These are phyloP conservation scores for Aethes cnicana DNA, from an alignment of 2,888 invertebrate genomes.

Conservation along the genomic window DNA sequence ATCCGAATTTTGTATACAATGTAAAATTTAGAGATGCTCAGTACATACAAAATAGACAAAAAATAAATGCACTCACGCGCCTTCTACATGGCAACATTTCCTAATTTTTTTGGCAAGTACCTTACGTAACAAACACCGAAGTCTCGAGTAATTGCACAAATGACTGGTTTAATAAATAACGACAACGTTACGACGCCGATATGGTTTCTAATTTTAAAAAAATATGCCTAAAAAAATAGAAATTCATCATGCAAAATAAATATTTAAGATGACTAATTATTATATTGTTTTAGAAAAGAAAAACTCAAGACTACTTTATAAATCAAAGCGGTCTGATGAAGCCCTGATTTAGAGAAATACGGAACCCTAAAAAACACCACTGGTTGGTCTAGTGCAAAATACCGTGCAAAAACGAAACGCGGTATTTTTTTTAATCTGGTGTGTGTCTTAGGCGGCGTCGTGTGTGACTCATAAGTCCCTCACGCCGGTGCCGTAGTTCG, in stretches of 20 bases:
- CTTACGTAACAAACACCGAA: constrained; percentile 51
- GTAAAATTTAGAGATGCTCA: constrained; percentile 55
- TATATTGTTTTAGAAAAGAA: constrained; percentile 30
- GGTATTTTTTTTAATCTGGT: constrained; percentile 41
- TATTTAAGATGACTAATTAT: constrained; percentile 37
- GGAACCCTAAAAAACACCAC: constrained; percentile 21
- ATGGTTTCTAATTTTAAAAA: constrained; percentile 20
- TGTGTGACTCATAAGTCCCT: constrained; percentile 82
- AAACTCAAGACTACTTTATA: constrained; percentile 36
- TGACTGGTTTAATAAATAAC: constrained; percentile 19
- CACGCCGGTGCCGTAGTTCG: constrained; percentile 90
- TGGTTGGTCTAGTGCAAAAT: constrained; percentile 16
- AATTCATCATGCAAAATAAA: constrained; percentile 26
- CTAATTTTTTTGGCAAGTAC: constrained; percentile 63
- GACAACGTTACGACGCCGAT: constrained; percentile 13
- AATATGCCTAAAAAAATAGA: constrained; percentile 12
- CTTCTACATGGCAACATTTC: constrained; percentile 70
- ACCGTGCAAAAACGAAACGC: constrained; percentile 25
- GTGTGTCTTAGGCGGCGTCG: constrained; percentile 43
- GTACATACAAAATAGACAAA: constrained; percentile 61
- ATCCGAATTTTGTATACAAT: constrained; percentile 56
- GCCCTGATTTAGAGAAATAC: constrained; percentile 40
- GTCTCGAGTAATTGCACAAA: constrained; percentile 52
- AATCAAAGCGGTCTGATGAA: constrained; percentile 43
- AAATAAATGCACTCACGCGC: constrained; percentile 74